Conservation (phyloP, 1,140 invertebrate species). For the Parapsyche elsis region DNA sequence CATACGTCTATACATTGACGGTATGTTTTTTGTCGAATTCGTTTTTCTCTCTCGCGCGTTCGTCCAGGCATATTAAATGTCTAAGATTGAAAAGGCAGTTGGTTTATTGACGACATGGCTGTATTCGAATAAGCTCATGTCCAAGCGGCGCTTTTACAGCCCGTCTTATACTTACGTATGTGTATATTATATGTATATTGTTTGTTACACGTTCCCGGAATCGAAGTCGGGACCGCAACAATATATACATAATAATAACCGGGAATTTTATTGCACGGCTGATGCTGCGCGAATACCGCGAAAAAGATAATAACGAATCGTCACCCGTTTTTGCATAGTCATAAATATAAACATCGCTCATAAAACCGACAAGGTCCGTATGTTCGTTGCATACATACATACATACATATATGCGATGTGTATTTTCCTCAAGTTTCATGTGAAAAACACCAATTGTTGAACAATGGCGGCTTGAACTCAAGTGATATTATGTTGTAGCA, state of each 20-base stretch:
- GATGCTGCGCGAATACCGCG: not conserved
- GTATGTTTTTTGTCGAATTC: not conserved
- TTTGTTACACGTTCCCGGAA: slow-evolving; percentile 28
- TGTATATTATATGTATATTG: not conserved
- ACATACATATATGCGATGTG: too few relatives aligned
- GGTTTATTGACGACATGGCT: slow-evolving; percentile 33
- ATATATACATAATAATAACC: not conserved
- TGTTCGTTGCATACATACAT: too few relatives aligned
- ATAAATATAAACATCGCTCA: not conserved
- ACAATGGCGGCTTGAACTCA: too few relatives aligned
- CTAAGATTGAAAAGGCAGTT: slow-evolving; percentile 35
- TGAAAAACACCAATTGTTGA: too few relatives aligned
- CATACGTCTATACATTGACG: not conserved
- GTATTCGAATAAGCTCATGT: slow-evolving; percentile 2
- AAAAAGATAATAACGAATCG: not conserved
- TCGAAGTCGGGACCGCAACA: slow-evolving; percentile 8
- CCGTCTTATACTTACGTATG: not conserved
- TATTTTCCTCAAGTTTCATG: too few relatives aligned
- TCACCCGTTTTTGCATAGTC: slow-evolving; percentile 16
- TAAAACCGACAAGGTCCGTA: not conserved
- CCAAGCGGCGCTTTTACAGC: not conserved
- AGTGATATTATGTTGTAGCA: too few relatives aligned
- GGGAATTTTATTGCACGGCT: slow-evolving; percentile 10
- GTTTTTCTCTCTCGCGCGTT: not conserved
- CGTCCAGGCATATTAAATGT: slow-evolving; percentile 16